Conservation (phyloP, 2,113 vertebrate species). For the Romanogobio albipinnatus region DNA sequence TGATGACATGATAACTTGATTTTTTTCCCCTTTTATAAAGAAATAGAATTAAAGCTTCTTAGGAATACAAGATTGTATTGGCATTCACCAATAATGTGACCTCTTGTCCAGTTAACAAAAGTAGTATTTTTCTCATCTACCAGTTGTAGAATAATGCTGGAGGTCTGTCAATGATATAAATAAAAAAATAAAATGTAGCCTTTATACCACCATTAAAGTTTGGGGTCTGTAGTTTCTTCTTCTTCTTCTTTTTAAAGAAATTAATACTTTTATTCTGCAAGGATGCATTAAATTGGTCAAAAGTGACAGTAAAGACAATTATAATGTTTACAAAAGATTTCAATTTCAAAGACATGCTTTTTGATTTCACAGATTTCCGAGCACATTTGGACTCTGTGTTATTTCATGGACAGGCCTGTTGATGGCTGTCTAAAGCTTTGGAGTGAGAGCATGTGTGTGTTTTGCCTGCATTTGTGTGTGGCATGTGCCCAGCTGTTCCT, state of each 20-base stretch:
- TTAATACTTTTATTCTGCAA: not conserved
- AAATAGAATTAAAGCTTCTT: no score
- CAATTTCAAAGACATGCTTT: not conserved
- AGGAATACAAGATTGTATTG: not conserved
- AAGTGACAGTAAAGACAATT: not conserved
- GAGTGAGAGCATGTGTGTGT: not conserved
- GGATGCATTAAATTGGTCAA: not conserved
- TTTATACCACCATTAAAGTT: not conserved
- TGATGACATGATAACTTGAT: not conserved
- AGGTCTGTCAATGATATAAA: not conserved
- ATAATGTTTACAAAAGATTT: not conserved
- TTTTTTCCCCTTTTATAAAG: no score
- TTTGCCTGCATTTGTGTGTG: constrained; percentile 12
- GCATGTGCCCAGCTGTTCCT: constrained; percentile 22
- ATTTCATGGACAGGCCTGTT: constrained; percentile 22
- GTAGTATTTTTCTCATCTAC: not conserved
- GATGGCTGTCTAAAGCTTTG: constrained; percentile 17
- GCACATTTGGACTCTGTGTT: constrained; percentile 14
- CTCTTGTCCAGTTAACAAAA: not conserved
- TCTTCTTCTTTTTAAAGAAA: not conserved
- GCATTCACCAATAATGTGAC: not conserved
- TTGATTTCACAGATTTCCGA: not conserved
- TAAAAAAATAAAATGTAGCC: not conserved
- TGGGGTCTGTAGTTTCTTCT: not conserved
- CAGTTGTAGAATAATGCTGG: not conserved